phyloP scores from a whole-genome alignment of 2,888 invertebrate genomes.

The Pantelozetes paolii region DNA sequence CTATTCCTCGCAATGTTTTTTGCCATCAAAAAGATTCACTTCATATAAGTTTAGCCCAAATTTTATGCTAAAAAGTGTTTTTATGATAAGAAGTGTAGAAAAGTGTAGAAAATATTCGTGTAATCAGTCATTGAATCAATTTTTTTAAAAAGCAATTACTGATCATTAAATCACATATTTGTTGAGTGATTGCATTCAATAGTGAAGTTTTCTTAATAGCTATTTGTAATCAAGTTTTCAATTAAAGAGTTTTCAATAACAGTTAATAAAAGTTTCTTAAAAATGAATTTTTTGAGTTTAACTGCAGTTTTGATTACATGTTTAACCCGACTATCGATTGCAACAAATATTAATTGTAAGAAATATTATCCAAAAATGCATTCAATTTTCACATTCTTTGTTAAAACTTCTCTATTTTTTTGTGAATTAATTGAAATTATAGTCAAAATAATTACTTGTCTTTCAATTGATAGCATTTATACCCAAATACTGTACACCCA shows the following conservation, averaged over 20 bases:
- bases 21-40: not conserved
- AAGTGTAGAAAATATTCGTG: constrained; percentile 4
- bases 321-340: not conserved
- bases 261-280: too few species aligned
- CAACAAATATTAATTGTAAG: not conserved
- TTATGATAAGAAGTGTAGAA: not conserved
- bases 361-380: not conserved
- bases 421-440: too few species aligned
- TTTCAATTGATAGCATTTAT: constrained; percentile 30
- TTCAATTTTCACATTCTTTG: too few species aligned
- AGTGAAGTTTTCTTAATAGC: too few species aligned
- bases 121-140: not conserved
- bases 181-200: too few species aligned
- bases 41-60: not conserved
- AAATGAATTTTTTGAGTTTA: too few species aligned
- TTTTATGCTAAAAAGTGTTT: not conserved
- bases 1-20: not conserved
- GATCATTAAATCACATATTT: too few species aligned
- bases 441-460: too few species aligned
- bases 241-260: too few species aligned
- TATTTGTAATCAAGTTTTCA: too few species aligned
- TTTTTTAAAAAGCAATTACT: not conserved
- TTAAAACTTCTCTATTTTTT: too few species aligned
- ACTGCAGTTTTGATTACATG: too few species aligned
- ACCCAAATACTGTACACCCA: not conserved